Evolutionary conservation across 2,113 vertebrate species (phyloP), one percentile per base, ranked within the genome.

Genomic region (Octodon degus): DNA sequence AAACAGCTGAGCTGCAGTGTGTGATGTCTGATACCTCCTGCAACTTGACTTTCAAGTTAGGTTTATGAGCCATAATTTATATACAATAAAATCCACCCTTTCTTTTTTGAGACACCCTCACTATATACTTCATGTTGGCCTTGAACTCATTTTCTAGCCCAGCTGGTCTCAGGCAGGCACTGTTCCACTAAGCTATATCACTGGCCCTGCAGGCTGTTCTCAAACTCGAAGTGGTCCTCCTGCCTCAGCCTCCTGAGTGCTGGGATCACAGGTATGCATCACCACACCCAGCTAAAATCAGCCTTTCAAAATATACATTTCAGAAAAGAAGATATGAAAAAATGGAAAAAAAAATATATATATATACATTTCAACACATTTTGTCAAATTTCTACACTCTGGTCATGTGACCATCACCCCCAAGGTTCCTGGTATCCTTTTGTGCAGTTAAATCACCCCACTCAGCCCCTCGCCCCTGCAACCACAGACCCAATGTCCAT

Each of bases 1-100:
- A 55, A 0, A 1, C 13, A 58, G 32, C 40, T 60, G 16, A 81
- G 63, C 22, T 63, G 11, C 5, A 30, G 17, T 53, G 47, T 53
- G 19, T 76, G 62, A 63, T 60, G 82, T 79, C 47, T 68, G 67
- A 89, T 34, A 81, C 20, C 72, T 34, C 55, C 32, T 5, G 0
- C 14, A 86, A 55, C 34, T 89, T 81, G 50, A 40, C 74, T 94
- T 92, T 92, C n/a, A 65, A 97, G 76, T 77, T 34, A 86, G n/a
- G 25, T 86, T 86, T 93, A 83, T 80, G 93, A 90, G 40, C 25
- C 74, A 84, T 25, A 85, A 84, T 86, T 80, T 95, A 90, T n/a
- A 87, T 25, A 80, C 34, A 83, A 43, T 83, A 89, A 82, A 95
- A 89, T 30, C 25, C 34, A 25, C n/a, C 27, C 32, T 68, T 68